Evolutionary conservation across 2,888 invertebrate species (phyloP).

Genomic region (Sthenelais limicola): DNA sequence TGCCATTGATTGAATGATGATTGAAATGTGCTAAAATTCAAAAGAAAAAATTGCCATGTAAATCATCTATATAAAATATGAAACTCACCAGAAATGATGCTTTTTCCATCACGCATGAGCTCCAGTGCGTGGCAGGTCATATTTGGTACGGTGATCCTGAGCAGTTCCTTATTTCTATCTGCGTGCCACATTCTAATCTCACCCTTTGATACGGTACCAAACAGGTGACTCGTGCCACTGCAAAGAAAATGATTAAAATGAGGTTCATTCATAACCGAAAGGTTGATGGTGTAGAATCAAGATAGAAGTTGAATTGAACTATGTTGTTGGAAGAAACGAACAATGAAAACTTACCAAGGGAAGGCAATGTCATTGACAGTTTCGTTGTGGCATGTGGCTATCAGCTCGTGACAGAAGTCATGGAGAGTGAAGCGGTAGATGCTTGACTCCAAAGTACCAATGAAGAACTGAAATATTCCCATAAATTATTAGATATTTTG

Average conservation of each 20-base stretch:
- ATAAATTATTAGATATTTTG: no score
- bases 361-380: slow-evolving; percentile 87
- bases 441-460: slow-evolving; percentile 85
- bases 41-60: no score
- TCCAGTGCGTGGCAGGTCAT: slow-evolving; percentile 86
- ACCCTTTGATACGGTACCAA: slow-evolving; percentile 89
- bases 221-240: slow-evolving; percentile 79
- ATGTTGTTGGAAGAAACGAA: no score
- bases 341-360: slow-evolving; percentile 79
- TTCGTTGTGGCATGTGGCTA: slow-evolving; percentile 87
- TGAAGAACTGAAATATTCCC: slow-evolving; percentile 77
- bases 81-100: slow-evolving; percentile 80
- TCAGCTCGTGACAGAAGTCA: slow-evolving; percentile 80
- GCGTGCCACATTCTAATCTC: slow-evolving; percentile 90
- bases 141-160: slow-evolving; percentile 89
- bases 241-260: neutral
- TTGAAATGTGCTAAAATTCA: no score
- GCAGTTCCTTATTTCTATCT: slow-evolving; percentile 82
- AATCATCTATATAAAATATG: no score
- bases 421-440: slow-evolving; percentile 81
- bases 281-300: neutral
- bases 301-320: neutral
- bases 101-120: slow-evolving; percentile 85
- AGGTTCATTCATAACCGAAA: neutral
- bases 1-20: no score